Evolutionary conservation across 2,888 invertebrate genomes (phyloP), one percentile per base, ranked within the genome.

Genomic region (Acrobasis suavella): DNA sequence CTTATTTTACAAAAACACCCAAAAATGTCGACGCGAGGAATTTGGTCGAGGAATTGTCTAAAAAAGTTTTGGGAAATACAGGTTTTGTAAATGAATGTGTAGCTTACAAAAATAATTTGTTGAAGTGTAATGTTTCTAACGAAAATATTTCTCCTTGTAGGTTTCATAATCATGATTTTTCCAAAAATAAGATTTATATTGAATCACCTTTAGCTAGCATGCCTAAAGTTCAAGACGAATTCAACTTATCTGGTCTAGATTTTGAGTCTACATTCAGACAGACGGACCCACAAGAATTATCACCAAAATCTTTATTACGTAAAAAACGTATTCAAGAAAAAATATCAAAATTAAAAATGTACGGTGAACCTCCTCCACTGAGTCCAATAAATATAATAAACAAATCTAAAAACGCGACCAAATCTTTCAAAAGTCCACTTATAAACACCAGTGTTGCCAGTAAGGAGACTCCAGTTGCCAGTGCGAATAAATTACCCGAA

Each of bases 1-100:
- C 94, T 0, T 82, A 87, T 67, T 94, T 96, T 69, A 94, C 95
- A 0, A 92, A 91, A 74, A 94, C 94, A 69, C 94, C 96, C 0
- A 94, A 93, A 72, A 90, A 92, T 68, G 77, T 78, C 59, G 85
- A 87, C 68, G 82, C 94, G 0, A 86, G 87, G 62, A 82, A 88
- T 56, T 83, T 91, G 14, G 71, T 94, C 9, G 85, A 93, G 0
- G 78, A 82, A 37, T 82, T 95, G 1, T 85, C 83, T 63, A 80
- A 82, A 54, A 78, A 73, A 55, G 55, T 55, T 50, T 2, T 22
- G 8, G 46, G 15, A 22, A 62, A 62, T 49, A 55, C 55, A 15
- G 14, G 7, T 14, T 62, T 62, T 55, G 12, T 62, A 5, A n/a
- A 62, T 12, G 86, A 90, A 22, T 91, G 91, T 69, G 50, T 82